Evolutionary conservation across 2,797 vertebrate genomes (phyloP), one percentile per base, ranked within the genome.

Genomic region (Dallia pectoralis): DNA sequence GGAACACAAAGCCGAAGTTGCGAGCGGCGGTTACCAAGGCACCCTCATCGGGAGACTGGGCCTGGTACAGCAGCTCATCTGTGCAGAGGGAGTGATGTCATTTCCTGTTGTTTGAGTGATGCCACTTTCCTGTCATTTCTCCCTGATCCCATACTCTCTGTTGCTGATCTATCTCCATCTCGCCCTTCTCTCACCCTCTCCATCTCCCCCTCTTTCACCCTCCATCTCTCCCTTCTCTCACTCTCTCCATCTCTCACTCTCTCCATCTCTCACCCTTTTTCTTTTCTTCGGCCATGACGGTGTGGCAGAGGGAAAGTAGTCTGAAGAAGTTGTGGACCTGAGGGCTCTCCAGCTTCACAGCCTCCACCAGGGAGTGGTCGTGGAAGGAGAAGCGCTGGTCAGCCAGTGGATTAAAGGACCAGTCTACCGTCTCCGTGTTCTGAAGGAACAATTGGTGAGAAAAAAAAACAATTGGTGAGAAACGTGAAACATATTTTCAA

Each of bases 31-130:
- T 98, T 33, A 98, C 97, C 12, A 98, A 81, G 0, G 97, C 97
- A 2, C 96, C 97, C 81, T 99, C 97, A 1, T 99, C 97, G 36
- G 97, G 97, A 79, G 97, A 99, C 82, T 99, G 97, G 32, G 96
- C 97, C 91, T 96, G 96, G 85, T 99, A 99, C 7, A 91, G 80
- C 51, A 99, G 90, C 63, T 93, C 85, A 78, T 95, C 97, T 99
- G 86, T 56, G 11, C 2, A 69, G 65, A 36, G 51, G 5, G 0
- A 64, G 29, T 51, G 0, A 32, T 3, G 53, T 77, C 66, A 78
- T 36, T 68, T 77, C 56, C 47, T 68, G 67, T 67, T 19, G 33
- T 49, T 33, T 19, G 32, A 69, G 25, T 9, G 9, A 6, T 25
- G 25, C 14, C 27, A 0, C 27, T 63, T 14, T 18, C 61, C 30